Percentiles rank a stretch among this genome's conserved stretches.
phyloP scores from a whole-genome alignment of 2,888 invertebrate genomes.

The Vesta saturnalis region DNA sequence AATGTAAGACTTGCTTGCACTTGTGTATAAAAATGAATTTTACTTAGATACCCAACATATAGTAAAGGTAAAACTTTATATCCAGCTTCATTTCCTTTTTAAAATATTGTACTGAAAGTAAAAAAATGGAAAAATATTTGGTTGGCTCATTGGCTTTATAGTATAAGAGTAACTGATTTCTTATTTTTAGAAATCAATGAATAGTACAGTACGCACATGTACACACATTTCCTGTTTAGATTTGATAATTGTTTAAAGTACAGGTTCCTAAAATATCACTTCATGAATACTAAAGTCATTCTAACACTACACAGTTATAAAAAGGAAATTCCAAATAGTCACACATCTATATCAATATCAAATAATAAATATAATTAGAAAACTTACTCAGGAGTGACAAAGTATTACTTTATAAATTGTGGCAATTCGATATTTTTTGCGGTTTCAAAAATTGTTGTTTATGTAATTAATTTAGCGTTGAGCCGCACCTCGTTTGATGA shows the following conservation, averaged over 20 bases:
- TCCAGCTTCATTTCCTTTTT: too few species aligned
- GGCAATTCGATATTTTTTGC: neutral
- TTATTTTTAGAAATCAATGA: slow-evolving; percentile 1
- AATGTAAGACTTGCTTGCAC: too few species aligned
- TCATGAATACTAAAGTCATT: slow-evolving; percentile 1
- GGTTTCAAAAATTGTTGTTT: neutral
- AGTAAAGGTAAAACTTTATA: too few species aligned
- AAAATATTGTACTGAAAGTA: too few species aligned
- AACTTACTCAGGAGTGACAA: too few species aligned
- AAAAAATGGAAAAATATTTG: too few species aligned
- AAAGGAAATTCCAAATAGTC: neutral
- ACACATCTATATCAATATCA: too few species aligned
- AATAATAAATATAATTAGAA: too few species aligned
- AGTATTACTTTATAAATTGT: too few species aligned
- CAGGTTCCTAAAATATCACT: neutral
- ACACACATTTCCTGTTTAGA: neutral
- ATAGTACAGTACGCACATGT: slow-evolving; percentile 1
- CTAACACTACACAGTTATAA: neutral
- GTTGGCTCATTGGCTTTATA: too few species aligned
- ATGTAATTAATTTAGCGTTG: neutral
- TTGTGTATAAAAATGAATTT: too few species aligned
- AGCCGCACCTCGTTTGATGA: neutral
- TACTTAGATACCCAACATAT: too few species aligned
- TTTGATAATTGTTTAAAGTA: slow-evolving; percentile 1
- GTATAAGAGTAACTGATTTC: neutral